phyloP scores from a whole-genome alignment of 2,888 invertebrate genomes.

The Antheraea yamamai region DNA sequence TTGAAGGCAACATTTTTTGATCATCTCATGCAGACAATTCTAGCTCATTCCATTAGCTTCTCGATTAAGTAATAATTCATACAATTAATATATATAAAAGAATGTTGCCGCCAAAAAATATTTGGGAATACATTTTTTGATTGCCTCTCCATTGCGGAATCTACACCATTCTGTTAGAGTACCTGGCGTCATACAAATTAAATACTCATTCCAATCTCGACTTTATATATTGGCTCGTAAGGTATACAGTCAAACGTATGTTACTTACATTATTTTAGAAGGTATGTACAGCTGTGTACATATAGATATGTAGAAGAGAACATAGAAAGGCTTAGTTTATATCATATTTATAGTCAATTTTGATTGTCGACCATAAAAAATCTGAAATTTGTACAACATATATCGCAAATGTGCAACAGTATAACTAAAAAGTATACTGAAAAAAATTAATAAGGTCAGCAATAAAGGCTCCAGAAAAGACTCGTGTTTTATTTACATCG shows the following conservation, averaged over 20 bases:
- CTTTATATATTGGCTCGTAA: conserved; percentile 47
- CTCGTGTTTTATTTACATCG: conserved; percentile 78
- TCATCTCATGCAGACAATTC: not conserved
- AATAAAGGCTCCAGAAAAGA: conserved; percentile 67
- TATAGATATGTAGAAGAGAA: conserved; percentile 52
- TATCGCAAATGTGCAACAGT: not conserved
- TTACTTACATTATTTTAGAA: conserved; percentile 50
- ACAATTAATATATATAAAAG: not conserved
- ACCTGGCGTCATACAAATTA: conserved; percentile 49
- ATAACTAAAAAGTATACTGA: conserved; percentile 30
- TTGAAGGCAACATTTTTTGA: not conserved
- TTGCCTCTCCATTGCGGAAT: conserved; percentile 35
- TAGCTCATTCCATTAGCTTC: not conserved
- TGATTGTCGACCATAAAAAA: conserved; percentile 10
- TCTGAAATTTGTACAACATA: conserved; percentile 23
- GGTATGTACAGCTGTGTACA: conserved; percentile 64
- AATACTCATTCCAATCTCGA: conserved; percentile 44
- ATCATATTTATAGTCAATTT: not conserved
- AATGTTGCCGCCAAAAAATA: not conserved
- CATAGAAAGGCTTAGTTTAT: conserved; percentile 40
- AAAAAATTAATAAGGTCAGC: conserved; percentile 61
- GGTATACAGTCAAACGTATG: conserved; percentile 49
- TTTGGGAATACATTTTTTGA: not conserved
- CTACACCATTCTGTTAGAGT: conserved; percentile 45
- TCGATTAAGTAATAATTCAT: not conserved